Evolutionary conservation across 1,140 invertebrate genomes (phyloP).

Genomic region (Druon quercuslanigerum): DNA sequence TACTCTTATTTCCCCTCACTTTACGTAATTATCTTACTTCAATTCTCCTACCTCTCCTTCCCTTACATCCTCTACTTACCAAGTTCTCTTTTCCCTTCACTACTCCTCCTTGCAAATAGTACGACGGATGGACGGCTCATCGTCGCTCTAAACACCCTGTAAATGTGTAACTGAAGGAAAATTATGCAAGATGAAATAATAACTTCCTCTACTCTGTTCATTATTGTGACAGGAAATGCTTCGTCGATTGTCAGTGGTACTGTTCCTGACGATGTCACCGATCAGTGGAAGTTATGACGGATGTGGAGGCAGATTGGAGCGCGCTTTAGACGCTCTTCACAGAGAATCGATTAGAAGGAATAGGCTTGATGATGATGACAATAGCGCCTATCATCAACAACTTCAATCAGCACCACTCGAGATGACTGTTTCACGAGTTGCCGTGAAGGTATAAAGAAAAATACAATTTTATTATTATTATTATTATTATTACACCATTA

Average conservation of each 20-base stretch:
- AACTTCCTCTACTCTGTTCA: neutral
- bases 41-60: too few species aligned
- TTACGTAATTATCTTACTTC: too few species aligned
- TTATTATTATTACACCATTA: too few species aligned
- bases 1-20: too few species aligned
- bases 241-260: conserved; percentile 40
- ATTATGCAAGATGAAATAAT: conserved; percentile 19
- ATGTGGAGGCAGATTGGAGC: conserved; percentile 69
- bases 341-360: conserved; percentile 60
- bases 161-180: neutral
- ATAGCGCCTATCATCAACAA: conserved; percentile 63
- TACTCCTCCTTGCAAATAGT: too few species aligned
- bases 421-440: conserved; percentile 67
- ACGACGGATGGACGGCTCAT: too few species aligned
- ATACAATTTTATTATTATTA: too few species aligned
- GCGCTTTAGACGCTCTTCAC: conserved; percentile 68
- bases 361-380: conserved; percentile 59
- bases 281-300: conserved; percentile 58
- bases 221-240: conserved; percentile 53
- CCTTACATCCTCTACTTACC: too few species aligned
- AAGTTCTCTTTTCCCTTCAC: too few species aligned
- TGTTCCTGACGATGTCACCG: conserved; percentile 54
- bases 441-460: conserved; percentile 65
- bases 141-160: neutral
- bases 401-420: conserved; percentile 67